A percentile compares a stretch with the other conserved stretches of the same genome.
phyloP scores from a whole-genome alignment of 2,797 vertebrate genomes.

The Gambelia wislizenii region DNA sequence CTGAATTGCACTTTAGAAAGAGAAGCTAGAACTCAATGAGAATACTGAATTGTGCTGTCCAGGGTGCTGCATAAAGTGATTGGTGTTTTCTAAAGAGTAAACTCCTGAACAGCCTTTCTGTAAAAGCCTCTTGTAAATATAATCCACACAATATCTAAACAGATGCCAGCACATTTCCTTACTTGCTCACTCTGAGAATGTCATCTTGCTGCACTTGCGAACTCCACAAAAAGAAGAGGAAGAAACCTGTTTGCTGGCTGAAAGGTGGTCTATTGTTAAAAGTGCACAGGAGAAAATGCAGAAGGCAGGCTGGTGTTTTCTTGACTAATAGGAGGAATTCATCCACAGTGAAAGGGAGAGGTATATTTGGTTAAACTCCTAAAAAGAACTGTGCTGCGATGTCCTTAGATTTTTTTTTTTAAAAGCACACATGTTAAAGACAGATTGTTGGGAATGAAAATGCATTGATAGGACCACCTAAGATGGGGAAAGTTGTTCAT shows the following conservation, averaged over 20 bases:
- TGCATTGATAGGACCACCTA: neutral
- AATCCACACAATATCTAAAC: neutral
- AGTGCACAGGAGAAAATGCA: neutral
- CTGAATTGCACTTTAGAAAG: slow-evolving; percentile 15
- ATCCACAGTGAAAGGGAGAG: neutral
- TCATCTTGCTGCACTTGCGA: neutral
- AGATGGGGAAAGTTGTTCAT: neutral
- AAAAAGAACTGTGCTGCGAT: neutral
- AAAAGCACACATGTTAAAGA: neutral
- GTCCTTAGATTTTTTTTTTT: no score
- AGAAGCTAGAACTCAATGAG: neutral
- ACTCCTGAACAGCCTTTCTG: neutral
- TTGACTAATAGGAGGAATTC: neutral
- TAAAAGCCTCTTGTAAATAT: neutral
- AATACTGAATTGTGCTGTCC: neutral
- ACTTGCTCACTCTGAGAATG: neutral
- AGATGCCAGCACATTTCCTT: neutral
- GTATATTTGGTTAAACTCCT: neutral
- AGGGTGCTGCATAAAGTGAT: slow-evolving; percentile 6
- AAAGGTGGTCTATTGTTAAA: neutral
- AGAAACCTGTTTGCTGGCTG: neutral
- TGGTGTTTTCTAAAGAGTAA: neutral
- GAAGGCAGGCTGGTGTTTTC: neutral
- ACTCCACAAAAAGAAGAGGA: neutral
- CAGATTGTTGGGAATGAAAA: neutral